These are phyloP conservation scores for Podotricha telesiphe DNA, from an alignment of 2,888 invertebrate species.

Conservation along the genomic window DNA sequence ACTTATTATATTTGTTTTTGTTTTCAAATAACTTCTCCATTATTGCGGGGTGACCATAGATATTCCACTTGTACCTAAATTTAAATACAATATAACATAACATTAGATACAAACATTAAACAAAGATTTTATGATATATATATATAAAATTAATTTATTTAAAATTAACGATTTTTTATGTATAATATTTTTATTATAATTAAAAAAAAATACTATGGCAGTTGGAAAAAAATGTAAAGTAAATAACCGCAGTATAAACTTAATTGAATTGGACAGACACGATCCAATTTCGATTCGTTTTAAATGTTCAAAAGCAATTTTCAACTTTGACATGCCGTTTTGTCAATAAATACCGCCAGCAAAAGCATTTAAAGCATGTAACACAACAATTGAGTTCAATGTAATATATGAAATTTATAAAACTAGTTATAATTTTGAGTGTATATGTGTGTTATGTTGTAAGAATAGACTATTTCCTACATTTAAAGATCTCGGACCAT, in stretches of 20 bases:
- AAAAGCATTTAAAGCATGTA: constrained; percentile 21
- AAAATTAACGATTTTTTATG: too few relatives aligned
- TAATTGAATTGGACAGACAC: constrained; percentile 21
- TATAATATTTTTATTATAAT: too few relatives aligned
- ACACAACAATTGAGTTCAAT: neutral
- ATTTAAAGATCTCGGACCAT: too few relatives aligned
- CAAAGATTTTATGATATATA: too few relatives aligned
- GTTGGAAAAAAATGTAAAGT: constrained; percentile 7
- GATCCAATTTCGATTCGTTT: constrained; percentile 21
- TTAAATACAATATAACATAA: too few relatives aligned
- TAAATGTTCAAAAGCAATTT: constrained; percentile 27
- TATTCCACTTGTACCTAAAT: too few relatives aligned
- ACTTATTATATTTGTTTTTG: neutral
- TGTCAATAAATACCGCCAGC: constrained; percentile 26
- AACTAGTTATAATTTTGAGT: neutral
- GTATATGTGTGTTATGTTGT: neutral
- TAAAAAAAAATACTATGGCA: neutral
- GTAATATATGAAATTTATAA: constrained; percentile 7
- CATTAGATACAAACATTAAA: too few relatives aligned
- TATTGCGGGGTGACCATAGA: too few relatives aligned
- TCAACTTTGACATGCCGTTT: constrained; percentile 26
- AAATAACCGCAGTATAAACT: constrained; percentile 11
- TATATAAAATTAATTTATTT: too few relatives aligned
- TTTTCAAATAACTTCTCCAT: neutral
- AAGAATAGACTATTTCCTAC: too few relatives aligned